Conservation (phyloP, 2,888 invertebrate species). For the Scaptomyza tumidula region DNA sequence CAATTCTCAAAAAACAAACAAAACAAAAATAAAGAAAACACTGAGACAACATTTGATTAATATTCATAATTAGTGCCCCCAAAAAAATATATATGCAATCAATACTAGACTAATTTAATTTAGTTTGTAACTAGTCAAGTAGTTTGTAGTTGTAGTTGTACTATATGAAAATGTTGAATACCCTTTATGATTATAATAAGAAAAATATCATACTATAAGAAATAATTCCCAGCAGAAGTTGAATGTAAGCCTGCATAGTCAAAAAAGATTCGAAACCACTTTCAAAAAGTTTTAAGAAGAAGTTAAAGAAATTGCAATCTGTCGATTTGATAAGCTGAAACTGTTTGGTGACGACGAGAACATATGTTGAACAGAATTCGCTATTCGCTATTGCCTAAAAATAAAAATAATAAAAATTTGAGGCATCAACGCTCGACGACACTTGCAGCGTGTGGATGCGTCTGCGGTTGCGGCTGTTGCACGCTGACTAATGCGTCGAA, state of each 20-base stretch:
- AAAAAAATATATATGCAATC: background rate
- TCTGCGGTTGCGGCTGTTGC: conserved; percentile 48
- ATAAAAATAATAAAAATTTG: conserved; percentile 51
- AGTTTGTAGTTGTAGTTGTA: too few relatives aligned
- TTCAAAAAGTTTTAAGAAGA: too few relatives aligned
- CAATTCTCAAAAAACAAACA: conserved; percentile 9
- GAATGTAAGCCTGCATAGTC: too few relatives aligned
- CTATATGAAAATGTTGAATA: too few relatives aligned
- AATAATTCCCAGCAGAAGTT: too few relatives aligned
- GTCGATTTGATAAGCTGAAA: too few relatives aligned
- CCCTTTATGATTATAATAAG: too few relatives aligned
- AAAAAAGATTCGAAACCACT: too few relatives aligned
- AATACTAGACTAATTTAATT: too few relatives aligned
- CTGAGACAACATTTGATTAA: conserved; percentile 10
- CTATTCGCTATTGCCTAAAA: conserved; percentile 35
- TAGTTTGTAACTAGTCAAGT: too few relatives aligned
- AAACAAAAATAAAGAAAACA: background rate
- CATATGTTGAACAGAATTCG: conserved; percentile 33
- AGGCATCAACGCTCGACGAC: conserved; percentile 36
- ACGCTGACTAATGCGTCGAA: conserved; percentile 68
- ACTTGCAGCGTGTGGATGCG: conserved; percentile 42
- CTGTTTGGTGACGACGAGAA: conserved; percentile 6
- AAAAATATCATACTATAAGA: too few relatives aligned
- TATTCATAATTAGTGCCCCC: conserved; percentile 26
- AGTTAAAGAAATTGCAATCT: too few relatives aligned